A percentile compares a stretch with the other conserved stretches of the same genome.
Evolutionary conservation across 2,113 vertebrate species (phyloP).

Genomic region (Hypocryptadius cinnamomeus): DNA sequence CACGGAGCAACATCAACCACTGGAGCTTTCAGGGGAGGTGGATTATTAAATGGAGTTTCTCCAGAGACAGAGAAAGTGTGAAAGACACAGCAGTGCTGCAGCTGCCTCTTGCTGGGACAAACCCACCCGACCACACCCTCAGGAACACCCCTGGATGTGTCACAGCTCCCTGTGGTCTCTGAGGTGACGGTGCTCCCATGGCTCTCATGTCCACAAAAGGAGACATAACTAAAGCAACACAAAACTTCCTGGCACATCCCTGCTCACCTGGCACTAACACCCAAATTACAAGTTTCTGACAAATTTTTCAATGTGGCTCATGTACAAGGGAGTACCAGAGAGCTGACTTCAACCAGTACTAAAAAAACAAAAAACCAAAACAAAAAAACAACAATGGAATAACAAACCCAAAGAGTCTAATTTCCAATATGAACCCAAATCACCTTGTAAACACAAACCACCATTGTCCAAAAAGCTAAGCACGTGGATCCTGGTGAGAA

Average conservation of each 20-base stretch:
- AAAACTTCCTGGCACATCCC: neutral
- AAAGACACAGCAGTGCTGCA: neutral
- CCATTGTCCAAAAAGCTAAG: neutral
- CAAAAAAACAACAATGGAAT: fast-evolving
- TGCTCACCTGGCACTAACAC: neutral
- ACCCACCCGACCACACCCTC: neutral
- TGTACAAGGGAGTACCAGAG: neutral
- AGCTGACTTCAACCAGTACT: fast-evolving
- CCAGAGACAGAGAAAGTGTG: neutral
- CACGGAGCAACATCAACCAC: neutral
- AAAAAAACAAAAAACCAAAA: neutral
- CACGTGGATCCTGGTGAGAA: neutral
- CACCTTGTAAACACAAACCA: neutral
- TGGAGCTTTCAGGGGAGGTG: neutral
- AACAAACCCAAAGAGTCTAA: neutral
- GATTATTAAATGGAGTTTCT: neutral
- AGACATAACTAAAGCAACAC: neutral
- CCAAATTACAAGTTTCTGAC: fast-evolving
- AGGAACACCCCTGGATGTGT: neutral
- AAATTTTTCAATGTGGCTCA: neutral
- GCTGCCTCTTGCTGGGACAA: neutral
- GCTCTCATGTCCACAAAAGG: neutral
- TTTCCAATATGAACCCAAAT: neutral
- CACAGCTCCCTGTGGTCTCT: fast-evolving
- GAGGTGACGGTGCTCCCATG: neutral